Conservation (phyloP, 1,140 invertebrate genomes). For the Triops longicaudatus region DNA sequence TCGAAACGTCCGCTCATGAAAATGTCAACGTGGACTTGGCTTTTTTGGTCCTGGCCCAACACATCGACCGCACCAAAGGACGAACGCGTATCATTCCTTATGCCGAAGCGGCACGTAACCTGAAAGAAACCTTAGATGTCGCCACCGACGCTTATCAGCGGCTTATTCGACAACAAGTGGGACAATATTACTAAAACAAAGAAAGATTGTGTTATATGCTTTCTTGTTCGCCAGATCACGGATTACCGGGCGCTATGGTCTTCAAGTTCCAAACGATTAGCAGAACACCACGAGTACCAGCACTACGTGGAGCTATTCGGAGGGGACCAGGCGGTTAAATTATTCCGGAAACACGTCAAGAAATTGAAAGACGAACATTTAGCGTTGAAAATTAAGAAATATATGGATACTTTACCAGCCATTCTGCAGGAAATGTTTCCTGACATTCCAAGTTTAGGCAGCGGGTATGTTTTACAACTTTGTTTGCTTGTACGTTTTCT, state of each 20-base stretch:
- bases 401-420: conserved; percentile 68
- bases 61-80: conserved; percentile 69
- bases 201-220: neutral
- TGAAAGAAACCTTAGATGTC: conserved; percentile 79
- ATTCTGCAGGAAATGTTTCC: conserved; percentile 74
- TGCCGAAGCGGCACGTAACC: conserved; percentile 69
- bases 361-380: conserved; percentile 78
- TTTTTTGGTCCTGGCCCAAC: conserved; percentile 83
- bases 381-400: conserved; percentile 66
- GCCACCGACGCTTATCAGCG: conserved; percentile 79
- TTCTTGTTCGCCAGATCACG: conserved; percentile 41
- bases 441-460: conserved; percentile 61
- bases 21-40: conserved; percentile 94
- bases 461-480: conserved; percentile 49
- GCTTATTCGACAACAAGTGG: conserved; percentile 69
- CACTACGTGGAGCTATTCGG: conserved; percentile 86
- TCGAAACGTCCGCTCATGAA: conserved; percentile 92
- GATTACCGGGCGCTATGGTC: conserved; percentile 82
- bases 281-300: conserved; percentile 78
- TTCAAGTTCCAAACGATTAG: conserved; percentile 72
- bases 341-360: conserved; percentile 73
- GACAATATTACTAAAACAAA: neutral
- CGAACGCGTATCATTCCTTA: conserved; percentile 70
- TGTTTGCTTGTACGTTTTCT: neutral
- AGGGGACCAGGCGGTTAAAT: conserved; percentile 66